These are phyloP conservation scores for Eupithecia centaureata DNA, from an alignment of 2,888 invertebrate genomes.

Conservation along the genomic window DNA sequence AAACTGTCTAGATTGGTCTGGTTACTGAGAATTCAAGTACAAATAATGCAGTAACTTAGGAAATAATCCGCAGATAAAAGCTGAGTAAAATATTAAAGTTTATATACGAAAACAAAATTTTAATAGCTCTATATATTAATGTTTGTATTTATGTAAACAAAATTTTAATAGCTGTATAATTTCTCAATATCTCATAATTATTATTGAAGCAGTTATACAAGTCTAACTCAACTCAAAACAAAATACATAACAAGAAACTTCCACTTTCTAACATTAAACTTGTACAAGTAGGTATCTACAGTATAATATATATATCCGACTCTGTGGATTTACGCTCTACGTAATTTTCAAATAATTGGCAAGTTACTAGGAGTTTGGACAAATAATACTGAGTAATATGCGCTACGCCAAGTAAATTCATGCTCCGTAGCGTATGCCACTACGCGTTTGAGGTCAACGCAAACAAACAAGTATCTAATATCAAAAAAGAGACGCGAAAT, in stretches of 20 bases:
- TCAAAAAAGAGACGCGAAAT: too few relatives aligned
- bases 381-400: too few relatives aligned
- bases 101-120: too few relatives aligned
- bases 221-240: conserved; percentile 10
- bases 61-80: not conserved
- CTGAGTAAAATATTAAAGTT: not conserved
- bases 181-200: not conserved
- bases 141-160: too few relatives aligned
- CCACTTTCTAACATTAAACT: not conserved
- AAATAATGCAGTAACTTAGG: not conserved
- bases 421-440: too few relatives aligned
- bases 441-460: too few relatives aligned
- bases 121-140: too few relatives aligned
- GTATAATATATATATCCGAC: not conserved
- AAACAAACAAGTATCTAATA: too few relatives aligned
- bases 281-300: not conserved
- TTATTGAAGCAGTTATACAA: not conserved
- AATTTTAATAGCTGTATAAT: too few relatives aligned
- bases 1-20: not conserved
- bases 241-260: conserved; percentile 3
- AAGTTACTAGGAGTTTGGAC: too few relatives aligned
- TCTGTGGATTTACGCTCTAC: not conserved
- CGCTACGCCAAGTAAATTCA: too few relatives aligned
- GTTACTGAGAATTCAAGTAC: not conserved
- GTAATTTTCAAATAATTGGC: not conserved